Evolutionary conservation across 2,888 invertebrate genomes (phyloP), one percentile per base, ranked within the genome.

Genomic region (Apotomis betuletana): DNA sequence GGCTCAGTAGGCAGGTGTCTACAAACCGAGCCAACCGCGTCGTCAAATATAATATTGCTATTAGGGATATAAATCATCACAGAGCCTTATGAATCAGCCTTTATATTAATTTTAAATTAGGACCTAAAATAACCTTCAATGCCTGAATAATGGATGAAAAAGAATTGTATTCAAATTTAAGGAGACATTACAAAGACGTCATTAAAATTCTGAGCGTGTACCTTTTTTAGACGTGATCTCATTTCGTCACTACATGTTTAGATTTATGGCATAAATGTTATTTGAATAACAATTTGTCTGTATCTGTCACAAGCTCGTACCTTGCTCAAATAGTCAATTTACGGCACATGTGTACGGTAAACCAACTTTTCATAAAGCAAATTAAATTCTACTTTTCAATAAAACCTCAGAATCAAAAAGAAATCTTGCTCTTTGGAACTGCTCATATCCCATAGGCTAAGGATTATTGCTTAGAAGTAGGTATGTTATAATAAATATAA

Each of bases 181-280:
- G 70, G 70, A 63, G 69, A 75, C 75, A 76, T 78, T 74, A 80
- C 79, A 78, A 79, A 75, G 68, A 74, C 74, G 76, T 79, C 75
- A 77, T 77, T 79, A 73, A 77, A 73, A 78, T 81, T 77, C 72
- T 15, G 65, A 72, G 75, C 71, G 72, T 73, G 46, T 46, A 77
- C 73, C 73, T 74, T 73, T 70, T 73, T 67, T 74, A 77, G 73
- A 81, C 83, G 82, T 83, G 84, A 84, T 82, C 82, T 81, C 79
- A 81, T 83, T 80, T 74, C 44, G 73, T 72, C 74, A 73, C 71
- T 70, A 72, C 73, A 74, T 52, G 62, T 8, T 60, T 69, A 74
- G 75, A 77, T 76, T 76, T 75, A 75, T 75, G 65, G 52, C 70
- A 46, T 74, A 74, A 75, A 71, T 69, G 57, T 59, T 41, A 67